Base-by-base conservation (phyloP, 2,888 invertebrate genomes). In the Elegia similella region DNA sequence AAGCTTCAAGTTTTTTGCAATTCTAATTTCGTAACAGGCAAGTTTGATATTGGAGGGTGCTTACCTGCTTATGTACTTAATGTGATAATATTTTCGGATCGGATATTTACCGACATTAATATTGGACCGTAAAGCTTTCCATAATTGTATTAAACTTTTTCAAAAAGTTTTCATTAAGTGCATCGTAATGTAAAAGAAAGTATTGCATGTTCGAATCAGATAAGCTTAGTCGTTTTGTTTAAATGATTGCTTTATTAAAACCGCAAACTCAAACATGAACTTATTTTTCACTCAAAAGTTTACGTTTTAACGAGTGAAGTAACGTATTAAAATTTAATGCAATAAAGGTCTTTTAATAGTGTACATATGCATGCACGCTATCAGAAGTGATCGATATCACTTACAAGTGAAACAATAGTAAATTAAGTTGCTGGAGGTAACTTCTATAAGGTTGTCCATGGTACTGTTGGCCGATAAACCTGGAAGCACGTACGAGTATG, bases 1-100 rank as follows among this genome's bases (percentile, higher is more conserved):
- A 73, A 71, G 73, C 73, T 70, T 75, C 72, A 76, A 76, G 76
- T 76, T 80, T 78, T 75, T 79, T 75, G 64, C 72, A 69, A 72
- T 73, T 78, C 67, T 73, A 73, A 72, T 70, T 65, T 70, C 69
- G 60, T 62, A 64, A 62, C 56, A 55, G 52, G 44, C 32, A 57
- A 59, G 50, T 50, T 50, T 50, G 50, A 50, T 50, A 50, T 50
- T 50, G 34, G 50, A 34, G 50, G 50, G 34, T 23, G 17, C 34
- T 32, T 50, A 15, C 34, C 34, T 23, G 44, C 16, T 32, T 50
- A 15, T 34, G 50, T 50, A 50, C 50, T 50, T 50, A 17, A 50
- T 50, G 50, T 17, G 50, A 50, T 50, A 50, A 50, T 50, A 50
- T 38, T 50, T 50, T 50, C 38, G 8, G 47, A 50, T 50, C 34